A percentile compares a stretch with the other conserved stretches of the same genome.
phyloP scores from a whole-genome alignment of 2,113 vertebrate genomes.

The Gnathonemus echidnorhynchus region DNA sequence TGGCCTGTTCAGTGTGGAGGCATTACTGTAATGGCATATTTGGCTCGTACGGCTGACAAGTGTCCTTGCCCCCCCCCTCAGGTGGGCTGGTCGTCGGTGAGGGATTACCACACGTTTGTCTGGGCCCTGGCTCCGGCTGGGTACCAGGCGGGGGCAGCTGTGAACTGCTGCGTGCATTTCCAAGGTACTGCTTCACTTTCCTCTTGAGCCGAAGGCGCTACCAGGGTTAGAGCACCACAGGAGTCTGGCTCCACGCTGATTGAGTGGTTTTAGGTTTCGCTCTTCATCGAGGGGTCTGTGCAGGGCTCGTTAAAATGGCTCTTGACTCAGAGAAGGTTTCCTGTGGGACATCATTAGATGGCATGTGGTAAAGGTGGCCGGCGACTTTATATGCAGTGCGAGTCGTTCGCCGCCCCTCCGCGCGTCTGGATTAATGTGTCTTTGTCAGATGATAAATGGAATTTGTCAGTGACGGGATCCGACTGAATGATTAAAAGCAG shows the following conservation, averaged over 20 bases:
- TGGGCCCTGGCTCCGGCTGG: constrained; percentile 69
- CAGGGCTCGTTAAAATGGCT: constrained; percentile 20
- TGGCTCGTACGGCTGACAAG: not conserved
- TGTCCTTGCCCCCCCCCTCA: constrained; percentile 30
- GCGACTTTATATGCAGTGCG: not conserved
- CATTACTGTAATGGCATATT: not conserved
- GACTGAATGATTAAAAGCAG: not conserved
- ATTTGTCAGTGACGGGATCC: not conserved
- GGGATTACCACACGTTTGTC: constrained; percentile 82
- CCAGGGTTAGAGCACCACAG: not conserved
- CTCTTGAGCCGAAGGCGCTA: not conserved
- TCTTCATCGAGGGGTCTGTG: not conserved
- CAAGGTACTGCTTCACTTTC: constrained; percentile 58
- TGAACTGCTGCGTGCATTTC: constrained; percentile 79
- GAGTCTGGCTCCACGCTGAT: not conserved
- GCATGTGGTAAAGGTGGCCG: not conserved
- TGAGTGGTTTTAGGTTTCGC: not conserved
- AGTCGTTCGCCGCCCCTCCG: not conserved
- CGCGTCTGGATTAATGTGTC: not conserved
- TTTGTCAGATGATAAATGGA: constrained; percentile 7
- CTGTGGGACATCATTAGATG: constrained; percentile 15
- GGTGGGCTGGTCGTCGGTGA: constrained; percentile 71
- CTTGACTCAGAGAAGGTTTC: not conserved
- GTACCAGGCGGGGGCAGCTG: constrained; percentile 55
- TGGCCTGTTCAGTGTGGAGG: not conserved